phyloP scores from a whole-genome alignment of 2,113 vertebrate genomes.

The Lethenteron reissneri region DNA sequence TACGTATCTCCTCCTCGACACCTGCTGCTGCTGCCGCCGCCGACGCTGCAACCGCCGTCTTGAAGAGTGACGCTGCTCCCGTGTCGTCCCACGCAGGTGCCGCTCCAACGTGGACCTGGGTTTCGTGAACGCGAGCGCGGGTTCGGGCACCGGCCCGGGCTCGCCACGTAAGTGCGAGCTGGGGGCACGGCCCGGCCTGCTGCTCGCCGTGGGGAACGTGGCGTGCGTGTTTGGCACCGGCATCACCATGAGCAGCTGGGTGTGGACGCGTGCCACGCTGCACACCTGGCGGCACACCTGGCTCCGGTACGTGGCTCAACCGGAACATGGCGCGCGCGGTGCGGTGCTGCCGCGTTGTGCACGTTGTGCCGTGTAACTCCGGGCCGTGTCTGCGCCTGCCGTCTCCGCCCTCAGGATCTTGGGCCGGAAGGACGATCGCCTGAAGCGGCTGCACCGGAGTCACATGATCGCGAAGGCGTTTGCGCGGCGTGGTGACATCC shows the following conservation, averaged over 20 bases:
- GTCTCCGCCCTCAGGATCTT: conserved; percentile 33
- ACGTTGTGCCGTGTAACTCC: rapidly evolving
- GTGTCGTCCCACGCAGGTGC: conserved; percentile 27
- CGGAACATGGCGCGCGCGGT: conserved; percentile 6
- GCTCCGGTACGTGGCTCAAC: not conserved
- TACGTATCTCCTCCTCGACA: conserved; percentile 23
- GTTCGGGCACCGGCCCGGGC: conserved; percentile 22
- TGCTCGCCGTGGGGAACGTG: conserved; percentile 95
- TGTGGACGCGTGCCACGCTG: conserved; percentile 93
- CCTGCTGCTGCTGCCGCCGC: no score
- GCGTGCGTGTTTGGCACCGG: conserved; percentile 98
- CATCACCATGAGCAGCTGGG: conserved; percentile 95
- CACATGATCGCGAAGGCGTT: conserved; percentile 99
- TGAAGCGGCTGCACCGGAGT: conserved; percentile 93
- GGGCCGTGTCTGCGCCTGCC: not conserved
- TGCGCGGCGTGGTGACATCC: conserved; percentile 69
- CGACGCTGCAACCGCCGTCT: no score
- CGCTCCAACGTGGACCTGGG: conserved; percentile 93
- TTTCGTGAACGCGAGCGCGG: conserved; percentile 70
- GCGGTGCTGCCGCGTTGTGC: not conserved
- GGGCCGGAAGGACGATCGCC: conserved; percentile 67
- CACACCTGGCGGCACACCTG: conserved; percentile 74
- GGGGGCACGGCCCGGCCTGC: conserved; percentile 74
- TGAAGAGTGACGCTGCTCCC: not conserved
- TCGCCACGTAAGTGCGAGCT: conserved; percentile 39